These are phyloP conservation scores for Trachelus tabidus DNA, from an alignment of 2,888 invertebrate species.

Conservation along the genomic window DNA sequence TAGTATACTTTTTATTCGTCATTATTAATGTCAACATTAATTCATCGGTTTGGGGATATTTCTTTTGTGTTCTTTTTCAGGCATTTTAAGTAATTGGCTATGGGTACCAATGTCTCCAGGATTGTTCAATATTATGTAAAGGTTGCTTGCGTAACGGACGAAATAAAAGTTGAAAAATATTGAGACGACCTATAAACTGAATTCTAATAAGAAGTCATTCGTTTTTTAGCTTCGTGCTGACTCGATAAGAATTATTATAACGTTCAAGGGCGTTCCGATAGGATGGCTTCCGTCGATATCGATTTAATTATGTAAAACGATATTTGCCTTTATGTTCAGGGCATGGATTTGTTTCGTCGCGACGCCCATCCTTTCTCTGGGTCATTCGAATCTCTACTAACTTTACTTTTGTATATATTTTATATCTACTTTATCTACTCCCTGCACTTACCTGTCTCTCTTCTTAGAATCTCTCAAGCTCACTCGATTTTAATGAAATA, in stretches of 20 bases:
- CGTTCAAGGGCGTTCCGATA: not conserved
- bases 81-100: not conserved
- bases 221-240: not conserved
- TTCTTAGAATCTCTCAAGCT: not conserved
- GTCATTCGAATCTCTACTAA: not conserved
- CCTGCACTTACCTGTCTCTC: not conserved
- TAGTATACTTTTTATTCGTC: not conserved
- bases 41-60: not conserved
- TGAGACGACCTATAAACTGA: constrained; percentile 10
- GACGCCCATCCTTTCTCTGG: not conserved
- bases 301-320: constrained; percentile 15
- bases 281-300: not conserved
- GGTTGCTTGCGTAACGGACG: not conserved
- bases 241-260: not conserved
- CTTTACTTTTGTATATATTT: not conserved
- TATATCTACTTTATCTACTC: not conserved
- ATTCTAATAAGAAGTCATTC: not conserved
- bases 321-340: not conserved
- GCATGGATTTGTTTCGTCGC: not conserved
- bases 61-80: not conserved
- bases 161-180: constrained; percentile 18
- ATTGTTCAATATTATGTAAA: not conserved
- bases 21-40: not conserved
- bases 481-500: not conserved
- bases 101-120: not conserved